Conservation (phyloP, 1,140 invertebrate species). For the Nymphalis io region DNA sequence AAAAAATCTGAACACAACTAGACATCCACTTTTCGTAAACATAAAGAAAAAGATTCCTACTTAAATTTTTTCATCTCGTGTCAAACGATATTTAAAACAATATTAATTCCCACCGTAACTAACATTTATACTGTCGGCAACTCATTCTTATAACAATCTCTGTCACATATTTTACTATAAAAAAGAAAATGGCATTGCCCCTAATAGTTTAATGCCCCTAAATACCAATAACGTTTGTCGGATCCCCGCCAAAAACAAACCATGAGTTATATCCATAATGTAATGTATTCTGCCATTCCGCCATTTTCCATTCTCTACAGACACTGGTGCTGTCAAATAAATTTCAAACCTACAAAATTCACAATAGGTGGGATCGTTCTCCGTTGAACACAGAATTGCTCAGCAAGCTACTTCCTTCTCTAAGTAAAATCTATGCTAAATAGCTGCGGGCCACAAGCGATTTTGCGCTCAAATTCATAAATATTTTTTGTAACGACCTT, state of each 20-base stretch:
- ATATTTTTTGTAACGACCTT: conserved; percentile 70
- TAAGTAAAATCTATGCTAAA: conserved; percentile 49
- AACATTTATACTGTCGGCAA: conserved; percentile 67
- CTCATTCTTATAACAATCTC: conserved; percentile 54
- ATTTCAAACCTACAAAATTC: conserved; percentile 76
- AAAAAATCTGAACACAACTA: too few species aligned
- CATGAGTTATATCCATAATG: conserved; percentile 77
- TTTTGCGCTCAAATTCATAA: conserved; percentile 54
- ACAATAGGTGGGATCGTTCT: conserved; percentile 73
- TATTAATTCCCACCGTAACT: conserved; percentile 71
- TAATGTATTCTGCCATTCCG: conserved; percentile 76
- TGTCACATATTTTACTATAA: conserved; percentile 69
- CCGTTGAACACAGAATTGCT: conserved; percentile 65
- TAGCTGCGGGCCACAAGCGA: conserved; percentile 49
- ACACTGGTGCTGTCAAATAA: conserved; percentile 78
- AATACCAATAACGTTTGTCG: conserved; percentile 80
- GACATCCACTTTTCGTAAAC: too few species aligned
- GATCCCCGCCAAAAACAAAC: conserved; percentile 79
- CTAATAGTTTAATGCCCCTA: conserved; percentile 75
- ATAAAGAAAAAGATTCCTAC: conserved; percentile 11
- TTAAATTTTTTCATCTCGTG: conserved; percentile 5
- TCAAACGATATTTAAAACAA: conserved; percentile 53
- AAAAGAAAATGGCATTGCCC: conserved; percentile 62
- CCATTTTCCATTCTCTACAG: conserved; percentile 80
- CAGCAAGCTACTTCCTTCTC: conserved; percentile 48